phyloP scores from a whole-genome alignment of 1,140 invertebrate species.

The Atopsyche davidsoni region DNA sequence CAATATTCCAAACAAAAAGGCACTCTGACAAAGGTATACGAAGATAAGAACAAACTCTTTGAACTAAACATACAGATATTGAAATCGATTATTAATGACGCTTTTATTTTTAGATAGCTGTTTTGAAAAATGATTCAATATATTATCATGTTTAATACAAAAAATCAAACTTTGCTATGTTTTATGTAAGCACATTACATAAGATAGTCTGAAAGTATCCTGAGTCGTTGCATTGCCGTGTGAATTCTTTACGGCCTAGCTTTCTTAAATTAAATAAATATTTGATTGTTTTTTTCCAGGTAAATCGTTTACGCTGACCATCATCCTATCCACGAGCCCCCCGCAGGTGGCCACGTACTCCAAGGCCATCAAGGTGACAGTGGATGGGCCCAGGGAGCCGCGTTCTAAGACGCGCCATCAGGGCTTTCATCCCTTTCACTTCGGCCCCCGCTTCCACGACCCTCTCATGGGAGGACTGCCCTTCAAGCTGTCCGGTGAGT shows the following conservation, averaged over 20 bases:
- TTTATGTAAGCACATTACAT: no score
- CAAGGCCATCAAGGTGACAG: conserved; percentile 97
- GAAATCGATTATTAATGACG: no score
- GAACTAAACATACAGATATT: no score
- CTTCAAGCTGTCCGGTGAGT: conserved; percentile 78
- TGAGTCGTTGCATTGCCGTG: conserved; percentile 15
- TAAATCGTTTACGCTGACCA: conserved; percentile 95
- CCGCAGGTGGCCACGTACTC: conserved; percentile 89
- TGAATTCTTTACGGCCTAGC: no score
- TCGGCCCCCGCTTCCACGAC: conserved; percentile 76
- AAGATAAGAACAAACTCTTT: no score
- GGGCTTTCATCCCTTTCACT: conserved; percentile 80
- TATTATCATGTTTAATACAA: no score
- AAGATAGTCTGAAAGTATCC: conserved; percentile 1
- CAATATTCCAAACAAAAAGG: no score
- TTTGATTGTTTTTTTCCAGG: conserved; percentile 56
- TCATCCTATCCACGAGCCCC: conserved; percentile 86
- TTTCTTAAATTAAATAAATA: no score
- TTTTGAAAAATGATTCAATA: no score
- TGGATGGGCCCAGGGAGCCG: conserved; percentile 94
- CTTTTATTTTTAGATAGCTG: no score
- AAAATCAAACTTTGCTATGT: no score
- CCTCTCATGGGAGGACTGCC: conserved; percentile 71
- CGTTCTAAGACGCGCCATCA: conserved; percentile 86
- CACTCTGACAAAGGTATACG: no score